Evolutionary conservation across 2,888 invertebrate genomes (phyloP), one percentile per base, ranked within the genome.

Genomic region (Petrolisthes manimaculis): DNA sequence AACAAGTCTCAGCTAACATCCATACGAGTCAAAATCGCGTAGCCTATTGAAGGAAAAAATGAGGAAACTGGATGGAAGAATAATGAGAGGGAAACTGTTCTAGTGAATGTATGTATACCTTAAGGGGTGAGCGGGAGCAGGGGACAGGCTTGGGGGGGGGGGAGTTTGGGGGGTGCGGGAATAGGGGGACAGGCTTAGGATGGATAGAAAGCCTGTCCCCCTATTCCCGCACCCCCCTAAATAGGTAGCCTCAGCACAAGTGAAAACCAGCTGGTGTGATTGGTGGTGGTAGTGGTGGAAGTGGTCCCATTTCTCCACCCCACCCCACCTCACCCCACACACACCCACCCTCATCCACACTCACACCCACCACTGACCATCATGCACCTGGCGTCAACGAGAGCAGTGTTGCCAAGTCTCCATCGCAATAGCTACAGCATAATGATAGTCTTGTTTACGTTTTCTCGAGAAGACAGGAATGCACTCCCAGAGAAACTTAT

Each of bases 321-420:
- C 37, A 37, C 37, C n/a, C n/a, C n/a, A n/a, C n/a, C n/a, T n/a
- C n/a, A n/a, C n/a, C n/a, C n/a, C n/a, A n/a, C n/a, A n/a, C n/a
- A n/a, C n/a, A n/a, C n/a, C 0, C 37, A 37, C 37, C 37, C 37
- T 37, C 37, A 37, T 37, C 37, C 37, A 37, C 37, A 37, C 37
- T 4, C 71, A 14, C 71, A 21, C 71, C 71, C 71, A 71, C 71
- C 71, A 71, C n/a, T n/a, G 71, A 71, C 71, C 71, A 71, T 71
- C 71, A 71, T 71, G 71, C 71, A 71, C 71, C 71, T 71, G 71
- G 71, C 71, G 71, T 71, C 14, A 2, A 71, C 71, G 21, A 12
- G 4, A n/a, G n/a, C n/a, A 5, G 71, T n/a, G 18, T 0, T 71
- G 71, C 6, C 71, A 71, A 61, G 18, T 75, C 3, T 21, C 75